Conservation (phyloP, 2,113 vertebrate genomes). For the Axis porcinus region DNA sequence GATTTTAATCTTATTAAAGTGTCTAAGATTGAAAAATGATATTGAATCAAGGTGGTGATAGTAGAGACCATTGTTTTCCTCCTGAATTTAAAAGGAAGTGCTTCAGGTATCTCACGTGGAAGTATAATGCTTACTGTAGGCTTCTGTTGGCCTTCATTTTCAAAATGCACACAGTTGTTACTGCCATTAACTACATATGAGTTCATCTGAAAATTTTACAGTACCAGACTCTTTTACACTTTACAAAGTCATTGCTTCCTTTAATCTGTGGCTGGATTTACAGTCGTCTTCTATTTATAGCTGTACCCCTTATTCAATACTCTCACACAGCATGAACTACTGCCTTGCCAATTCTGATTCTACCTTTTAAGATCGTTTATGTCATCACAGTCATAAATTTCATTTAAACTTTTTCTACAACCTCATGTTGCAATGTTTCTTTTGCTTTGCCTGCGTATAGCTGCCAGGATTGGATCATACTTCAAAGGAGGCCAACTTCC, state of each 20-base stretch:
- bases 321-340: not conserved
- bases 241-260: not conserved
- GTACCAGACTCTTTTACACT: not conserved
- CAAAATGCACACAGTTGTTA: not conserved
- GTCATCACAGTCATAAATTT: slow-evolving; percentile 7
- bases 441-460: not conserved
- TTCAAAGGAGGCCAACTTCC: slow-evolving; percentile 40
- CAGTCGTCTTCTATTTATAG: not conserved
- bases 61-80: not conserved
- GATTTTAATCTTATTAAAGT: not conserved
- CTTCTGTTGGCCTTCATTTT: not conserved
- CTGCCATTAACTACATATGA: not conserved
- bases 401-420: slow-evolving; percentile 22
- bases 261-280: not conserved
- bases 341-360: not conserved
- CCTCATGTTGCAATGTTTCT: not conserved
- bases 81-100: not conserved
- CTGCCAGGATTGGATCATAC: slow-evolving; percentile 33
- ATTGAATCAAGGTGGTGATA: not conserved
- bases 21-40: not conserved
- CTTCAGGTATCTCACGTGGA: not conserved
- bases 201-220: not conserved
- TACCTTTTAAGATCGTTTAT: not conserved
- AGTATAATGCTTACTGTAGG: not conserved
- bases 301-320: not conserved